Percentiles rank a stretch among this genome's conserved stretches.
phyloP scores from a whole-genome alignment of 2,888 invertebrate genomes.

The Odontocerum albicorne region DNA sequence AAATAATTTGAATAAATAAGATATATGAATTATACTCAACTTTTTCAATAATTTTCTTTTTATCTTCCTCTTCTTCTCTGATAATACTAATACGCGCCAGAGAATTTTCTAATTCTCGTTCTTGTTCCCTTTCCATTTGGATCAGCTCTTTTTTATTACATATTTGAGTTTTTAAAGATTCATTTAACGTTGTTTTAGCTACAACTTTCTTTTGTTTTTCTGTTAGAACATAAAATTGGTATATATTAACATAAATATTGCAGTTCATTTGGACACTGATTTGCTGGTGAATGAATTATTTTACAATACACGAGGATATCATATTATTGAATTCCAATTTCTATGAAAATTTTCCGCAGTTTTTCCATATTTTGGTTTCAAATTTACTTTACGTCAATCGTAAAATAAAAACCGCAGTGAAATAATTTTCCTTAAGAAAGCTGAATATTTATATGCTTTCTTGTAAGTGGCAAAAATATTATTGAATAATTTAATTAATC shows the following conservation, averaged over 20 bases:
- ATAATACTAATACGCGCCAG: conserved; percentile 4
- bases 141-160: conserved; percentile 3
- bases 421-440: no score
- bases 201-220: conserved; percentile 13
- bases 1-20: conserved; percentile 1
- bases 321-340: no score
- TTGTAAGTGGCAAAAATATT: no score
- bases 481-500: no score
- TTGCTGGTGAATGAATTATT: no score
- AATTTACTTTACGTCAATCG: no score
- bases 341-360: no score
- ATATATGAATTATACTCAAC: not conserved
- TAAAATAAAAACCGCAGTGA: no score
- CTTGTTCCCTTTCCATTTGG: conserved; percentile 9
- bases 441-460: no score
- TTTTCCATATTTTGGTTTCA: no score
- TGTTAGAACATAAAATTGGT: not conserved
- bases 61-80: conserved; percentile 15
- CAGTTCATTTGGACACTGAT: no score
- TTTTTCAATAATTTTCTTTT: conserved; percentile 13
- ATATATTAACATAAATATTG: not conserved
- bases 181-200: conserved; percentile 10
- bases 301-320: no score
- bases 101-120: conserved; percentile 7
- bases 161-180: conserved; percentile 14